A percentile compares a stretch with the other conserved stretches of the same genome.
Conservation (phyloP, 2,113 vertebrate genomes). For the Solea senegalensis region DNA sequence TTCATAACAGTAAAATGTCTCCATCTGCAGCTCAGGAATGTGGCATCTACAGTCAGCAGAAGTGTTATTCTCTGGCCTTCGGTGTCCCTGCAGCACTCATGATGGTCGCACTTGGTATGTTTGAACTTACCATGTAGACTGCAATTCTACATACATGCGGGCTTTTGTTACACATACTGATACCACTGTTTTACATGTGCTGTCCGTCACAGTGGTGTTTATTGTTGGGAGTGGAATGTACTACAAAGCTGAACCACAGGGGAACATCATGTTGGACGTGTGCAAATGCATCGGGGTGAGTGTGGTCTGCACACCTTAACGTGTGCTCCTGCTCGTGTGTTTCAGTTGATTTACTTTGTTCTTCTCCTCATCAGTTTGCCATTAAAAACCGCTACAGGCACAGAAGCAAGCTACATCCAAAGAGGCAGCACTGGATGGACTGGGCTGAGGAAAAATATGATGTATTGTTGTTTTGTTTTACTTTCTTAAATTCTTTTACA, state of each 20-base stretch:
- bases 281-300: constrained; percentile 90
- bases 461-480: constrained; percentile 71
- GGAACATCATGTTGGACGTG: constrained; percentile 90
- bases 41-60: constrained; percentile 85
- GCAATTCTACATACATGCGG: neutral
- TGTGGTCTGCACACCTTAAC: constrained; percentile 38
- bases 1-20: neutral
- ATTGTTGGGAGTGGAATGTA: constrained; percentile 90
- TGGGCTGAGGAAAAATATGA: constrained; percentile 94
- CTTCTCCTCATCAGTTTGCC: constrained; percentile 86
- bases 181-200: constrained; percentile 15
- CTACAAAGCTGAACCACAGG: constrained; percentile 89
- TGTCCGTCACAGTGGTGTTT: constrained; percentile 87
- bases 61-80: constrained; percentile 94
- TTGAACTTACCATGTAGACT: neutral
- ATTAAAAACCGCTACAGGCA: constrained; percentile 89
- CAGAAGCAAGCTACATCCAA: constrained; percentile 83
- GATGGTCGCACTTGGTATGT: constrained; percentile 86
- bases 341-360: constrained; percentile 19
- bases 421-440: constrained; percentile 94
- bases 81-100: constrained; percentile 93
- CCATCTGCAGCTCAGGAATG: constrained; percentile 85
- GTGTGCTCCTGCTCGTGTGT: neutral
- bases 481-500: neutral
- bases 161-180: neutral